A percentile compares a stretch with the other conserved stretches of the same genome.
These are phyloP conservation scores for Coelopa pilipes DNA, from an alignment of 2,888 invertebrate genomes.

Conservation along the genomic window DNA sequence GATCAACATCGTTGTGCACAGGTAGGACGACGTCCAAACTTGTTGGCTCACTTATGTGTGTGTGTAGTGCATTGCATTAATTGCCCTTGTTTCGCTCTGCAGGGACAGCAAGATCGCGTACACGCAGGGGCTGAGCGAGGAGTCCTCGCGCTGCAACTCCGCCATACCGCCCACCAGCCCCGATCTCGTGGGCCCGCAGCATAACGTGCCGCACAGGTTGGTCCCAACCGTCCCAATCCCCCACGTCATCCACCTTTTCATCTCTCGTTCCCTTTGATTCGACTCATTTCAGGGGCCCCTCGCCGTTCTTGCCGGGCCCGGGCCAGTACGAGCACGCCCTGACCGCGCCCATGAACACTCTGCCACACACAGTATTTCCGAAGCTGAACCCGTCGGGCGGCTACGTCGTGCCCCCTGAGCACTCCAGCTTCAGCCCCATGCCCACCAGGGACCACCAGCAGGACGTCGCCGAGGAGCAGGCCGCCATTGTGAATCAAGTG, in stretches of 20 bases:
- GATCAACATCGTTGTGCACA: slow-evolving; percentile 84
- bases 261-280: not conserved
- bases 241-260: not conserved
- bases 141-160: slow-evolving; percentile 69
- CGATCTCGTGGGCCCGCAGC: slow-evolving; percentile 46
- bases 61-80: no score
- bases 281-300: slow-evolving; percentile 63
- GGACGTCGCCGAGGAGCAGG: slow-evolving; percentile 65
- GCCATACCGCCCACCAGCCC: slow-evolving; percentile 58
- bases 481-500: slow-evolving; percentile 66
- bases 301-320: slow-evolving; percentile 70
- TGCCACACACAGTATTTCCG: slow-evolving; percentile 71
- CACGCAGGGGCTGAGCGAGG: slow-evolving; percentile 68
- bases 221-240: not conserved
- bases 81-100: not conserved
- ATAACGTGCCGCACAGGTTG: slow-evolving; percentile 68
- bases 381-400: slow-evolving; percentile 65
- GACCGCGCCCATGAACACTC: slow-evolving; percentile 62
- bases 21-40: no score
- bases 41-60: no score
- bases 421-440: slow-evolving; percentile 63
- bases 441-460: slow-evolving; percentile 67
- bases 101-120: slow-evolving; percentile 67
- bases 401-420: slow-evolving; percentile 60
- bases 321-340: slow-evolving; percentile 65